Conservation (phyloP, 2,888 invertebrate genomes). For the Mechanitis mazaeus region DNA sequence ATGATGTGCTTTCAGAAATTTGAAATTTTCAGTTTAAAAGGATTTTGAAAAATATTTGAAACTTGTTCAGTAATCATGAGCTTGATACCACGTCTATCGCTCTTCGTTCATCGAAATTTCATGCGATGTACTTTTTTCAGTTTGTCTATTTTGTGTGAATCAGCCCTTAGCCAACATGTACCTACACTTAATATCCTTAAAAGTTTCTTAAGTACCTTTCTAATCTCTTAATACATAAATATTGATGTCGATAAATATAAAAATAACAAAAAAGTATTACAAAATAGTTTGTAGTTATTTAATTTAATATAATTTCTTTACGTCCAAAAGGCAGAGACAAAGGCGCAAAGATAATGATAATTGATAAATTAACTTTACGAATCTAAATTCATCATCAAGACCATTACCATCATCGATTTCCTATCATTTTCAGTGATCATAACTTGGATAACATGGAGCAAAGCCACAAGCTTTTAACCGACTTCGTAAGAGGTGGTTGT, state of each 20-base stretch:
- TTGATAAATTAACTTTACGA: no score
- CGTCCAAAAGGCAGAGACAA: background rate
- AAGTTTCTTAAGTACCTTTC: background rate
- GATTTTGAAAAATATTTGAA: background rate
- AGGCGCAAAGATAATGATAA: background rate
- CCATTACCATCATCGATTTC: conserved; percentile 18
- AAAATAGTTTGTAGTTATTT: background rate
- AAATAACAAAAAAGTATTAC: background rate
- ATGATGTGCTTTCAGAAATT: no score
- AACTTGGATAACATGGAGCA: conserved; percentile 34
- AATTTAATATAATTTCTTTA: background rate
- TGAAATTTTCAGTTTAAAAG: no score
- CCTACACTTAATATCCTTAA: background rate
- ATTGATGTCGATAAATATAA: background rate
- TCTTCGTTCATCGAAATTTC: conserved; percentile 4
- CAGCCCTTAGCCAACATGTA: conserved; percentile 17
- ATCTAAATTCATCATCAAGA: background rate
- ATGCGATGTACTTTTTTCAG: conserved; percentile 36
- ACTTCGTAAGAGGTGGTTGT: conserved; percentile 30
- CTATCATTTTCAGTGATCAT: conserved; percentile 34
- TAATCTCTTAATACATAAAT: background rate
- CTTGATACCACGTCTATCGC: conserved; percentile 6
- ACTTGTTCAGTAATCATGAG: conserved; percentile 8
- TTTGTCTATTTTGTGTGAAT: conserved; percentile 29
- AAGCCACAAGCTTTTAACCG: conserved; percentile 62